Conservation (phyloP, 1,140 invertebrate genomes). For the Lasaia peninsularis region DNA sequence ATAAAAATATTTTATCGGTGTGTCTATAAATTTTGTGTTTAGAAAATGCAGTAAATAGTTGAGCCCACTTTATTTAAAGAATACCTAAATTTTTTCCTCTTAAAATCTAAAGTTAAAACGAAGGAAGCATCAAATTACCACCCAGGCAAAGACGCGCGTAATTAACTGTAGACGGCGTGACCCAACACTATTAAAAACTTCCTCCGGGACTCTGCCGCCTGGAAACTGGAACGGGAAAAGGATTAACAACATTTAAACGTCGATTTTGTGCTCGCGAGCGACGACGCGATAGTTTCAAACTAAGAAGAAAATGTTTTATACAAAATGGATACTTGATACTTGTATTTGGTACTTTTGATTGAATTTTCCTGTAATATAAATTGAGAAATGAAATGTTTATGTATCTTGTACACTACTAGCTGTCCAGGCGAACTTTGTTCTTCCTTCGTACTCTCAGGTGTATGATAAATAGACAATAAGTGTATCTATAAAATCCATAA, state of each 20-base stretch:
- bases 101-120: not conserved
- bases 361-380: no score
- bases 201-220: not conserved
- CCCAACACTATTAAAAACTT: conserved; percentile 11
- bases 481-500: no score
- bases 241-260: conserved; percentile 13
- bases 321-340: not conserved
- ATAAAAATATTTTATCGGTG: no score
- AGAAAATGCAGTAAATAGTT: not conserved
- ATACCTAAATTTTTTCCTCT: not conserved
- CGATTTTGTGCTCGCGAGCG: conserved; percentile 3
- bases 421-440: no score
- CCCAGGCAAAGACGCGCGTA: conserved; percentile 5
- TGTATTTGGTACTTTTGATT: no score
- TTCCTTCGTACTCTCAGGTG: no score
- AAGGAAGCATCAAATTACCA: conserved; percentile 2
- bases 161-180: conserved; percentile 12
- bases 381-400: not conserved
- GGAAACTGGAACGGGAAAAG: conserved; percentile 10
- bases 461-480: no score
- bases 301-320: not conserved
- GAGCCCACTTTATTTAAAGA: no score
- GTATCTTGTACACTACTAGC: not conserved
- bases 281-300: not conserved
- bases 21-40: no score